These are phyloP conservation scores for Ligdia adustata DNA, from an alignment of 2,888 invertebrate species.

Conservation along the genomic window DNA sequence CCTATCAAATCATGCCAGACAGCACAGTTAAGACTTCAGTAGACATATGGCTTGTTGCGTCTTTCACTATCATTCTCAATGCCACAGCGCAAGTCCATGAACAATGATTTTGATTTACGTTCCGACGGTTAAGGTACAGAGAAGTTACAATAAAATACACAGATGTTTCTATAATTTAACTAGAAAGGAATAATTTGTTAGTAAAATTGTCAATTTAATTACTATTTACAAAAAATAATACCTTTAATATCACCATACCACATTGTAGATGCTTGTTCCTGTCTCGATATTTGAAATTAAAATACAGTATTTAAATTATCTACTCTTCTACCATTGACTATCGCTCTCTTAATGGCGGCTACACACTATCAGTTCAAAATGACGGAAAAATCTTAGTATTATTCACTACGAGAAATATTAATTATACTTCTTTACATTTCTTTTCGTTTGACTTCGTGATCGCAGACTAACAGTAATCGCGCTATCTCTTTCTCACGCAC, in stretches of 20 bases:
- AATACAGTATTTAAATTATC: too few relatives aligned
- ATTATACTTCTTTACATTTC: too few relatives aligned
- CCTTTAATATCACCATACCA: neutral
- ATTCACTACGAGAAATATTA: too few relatives aligned
- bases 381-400: too few relatives aligned
- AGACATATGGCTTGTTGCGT: too few relatives aligned
- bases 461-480: too few relatives aligned
- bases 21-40: too few relatives aligned
- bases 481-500: too few relatives aligned
- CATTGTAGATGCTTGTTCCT: neutral
- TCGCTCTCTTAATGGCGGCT: too few relatives aligned
- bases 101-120: constrained; percentile 1
- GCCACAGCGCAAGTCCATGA: neutral
- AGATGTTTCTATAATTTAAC: constrained; percentile 4
- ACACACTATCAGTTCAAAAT: too few relatives aligned
- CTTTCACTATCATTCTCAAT: neutral
- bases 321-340: constrained; percentile 2
- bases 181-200: neutral
- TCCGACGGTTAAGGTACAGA: neutral
- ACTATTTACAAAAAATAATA: constrained; percentile 14
- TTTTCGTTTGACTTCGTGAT: too few relatives aligned
- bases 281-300: neutral
- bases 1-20: too few relatives aligned
- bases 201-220: constrained; percentile 6
- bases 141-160: neutral